These are phyloP conservation scores for Maccullochella peelii DNA, from an alignment of 2,113 vertebrate genomes.

Conservation along the genomic window DNA sequence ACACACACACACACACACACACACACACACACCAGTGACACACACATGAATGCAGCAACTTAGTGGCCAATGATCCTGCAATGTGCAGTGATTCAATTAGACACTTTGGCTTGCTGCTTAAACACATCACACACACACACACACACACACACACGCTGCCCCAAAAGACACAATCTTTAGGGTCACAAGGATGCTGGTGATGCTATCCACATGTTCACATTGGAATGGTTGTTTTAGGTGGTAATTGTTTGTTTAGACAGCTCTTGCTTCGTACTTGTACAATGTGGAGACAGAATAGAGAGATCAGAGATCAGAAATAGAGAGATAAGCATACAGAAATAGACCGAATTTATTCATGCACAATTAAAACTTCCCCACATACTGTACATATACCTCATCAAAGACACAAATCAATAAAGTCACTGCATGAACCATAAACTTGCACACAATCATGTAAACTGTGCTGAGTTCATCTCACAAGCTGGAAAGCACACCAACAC, in stretches of 20 bases:
- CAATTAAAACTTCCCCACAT: slow-evolving; percentile 17
- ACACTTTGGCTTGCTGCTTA: slow-evolving; percentile 41
- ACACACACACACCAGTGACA: slow-evolving; percentile 12
- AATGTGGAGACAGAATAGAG: slow-evolving; percentile 8
- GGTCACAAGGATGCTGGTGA: slow-evolving; percentile 26
- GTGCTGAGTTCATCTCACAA: slow-evolving; percentile 26
- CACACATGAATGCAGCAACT: slow-evolving; percentile 2
- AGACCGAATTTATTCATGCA: slow-evolving; percentile 21
- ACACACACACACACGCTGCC: background rate
- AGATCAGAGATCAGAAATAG: slow-evolving; percentile 28
- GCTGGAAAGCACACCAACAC: slow-evolving; percentile 3
- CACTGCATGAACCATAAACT: slow-evolving; percentile 24
- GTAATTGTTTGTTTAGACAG: slow-evolving; percentile 32
- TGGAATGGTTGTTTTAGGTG: slow-evolving; percentile 37
- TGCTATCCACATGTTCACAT: slow-evolving; percentile 4
- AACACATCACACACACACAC: slow-evolving; percentile 21
- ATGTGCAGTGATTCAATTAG: slow-evolving; percentile 65
- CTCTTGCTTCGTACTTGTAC: slow-evolving; percentile 12
- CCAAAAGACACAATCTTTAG: slow-evolving; percentile 17
- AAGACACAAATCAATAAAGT: slow-evolving; percentile 49
- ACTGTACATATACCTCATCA: slow-evolving; percentile 36
- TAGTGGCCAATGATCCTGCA: slow-evolving; percentile 21
- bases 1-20: slow-evolving; percentile 38
- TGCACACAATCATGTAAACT: slow-evolving; percentile 10
- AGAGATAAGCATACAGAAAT: slow-evolving; percentile 26